These are phyloP conservation scores for Chloropsis cyanopogon DNA, from an alignment of 2,113 vertebrate genomes.

Conservation along the genomic window DNA sequence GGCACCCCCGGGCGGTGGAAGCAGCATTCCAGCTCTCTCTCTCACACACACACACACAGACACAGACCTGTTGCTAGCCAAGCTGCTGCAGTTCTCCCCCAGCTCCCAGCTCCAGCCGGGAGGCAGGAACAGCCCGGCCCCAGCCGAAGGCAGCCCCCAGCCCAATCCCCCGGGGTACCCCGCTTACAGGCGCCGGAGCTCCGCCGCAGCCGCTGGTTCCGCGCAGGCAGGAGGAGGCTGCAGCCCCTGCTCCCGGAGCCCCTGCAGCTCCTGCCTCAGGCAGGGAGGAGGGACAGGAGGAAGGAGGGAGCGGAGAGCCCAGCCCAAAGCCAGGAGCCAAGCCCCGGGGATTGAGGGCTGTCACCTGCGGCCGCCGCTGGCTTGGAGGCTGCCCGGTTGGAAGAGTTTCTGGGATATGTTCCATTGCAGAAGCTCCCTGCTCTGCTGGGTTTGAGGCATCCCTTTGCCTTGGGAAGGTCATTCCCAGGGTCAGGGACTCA, in stretches of 20 bases:
- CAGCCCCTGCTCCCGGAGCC: neutral
- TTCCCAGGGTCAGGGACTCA: neutral
- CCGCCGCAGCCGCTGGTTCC: neutral
- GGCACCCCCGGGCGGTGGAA: neutral
- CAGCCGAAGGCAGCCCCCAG: neutral
- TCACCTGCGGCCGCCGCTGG: neutral
- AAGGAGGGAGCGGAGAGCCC: neutral
- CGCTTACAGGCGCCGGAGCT: neutral
- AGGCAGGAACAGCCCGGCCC: neutral
- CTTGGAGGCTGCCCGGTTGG: fast-evolving
- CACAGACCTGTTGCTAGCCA: neutral
- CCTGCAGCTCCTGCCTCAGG: neutral
- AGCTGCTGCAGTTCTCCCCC: neutral
- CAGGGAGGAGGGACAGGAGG: neutral
- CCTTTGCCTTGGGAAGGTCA: neutral
- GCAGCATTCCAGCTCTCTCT: neutral
- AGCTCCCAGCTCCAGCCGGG: neutral
- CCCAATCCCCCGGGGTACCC: neutral
- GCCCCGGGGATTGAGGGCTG: neutral
- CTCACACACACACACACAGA: neutral
- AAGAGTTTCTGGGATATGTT: fast-evolving
- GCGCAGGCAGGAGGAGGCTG: neutral
- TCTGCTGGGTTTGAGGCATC: neutral
- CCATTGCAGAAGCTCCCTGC: neutral
- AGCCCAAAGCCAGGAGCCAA: neutral